These are phyloP conservation scores for Autographa pulchrina DNA, from an alignment of 2,888 invertebrate genomes.

Conservation along the genomic window DNA sequence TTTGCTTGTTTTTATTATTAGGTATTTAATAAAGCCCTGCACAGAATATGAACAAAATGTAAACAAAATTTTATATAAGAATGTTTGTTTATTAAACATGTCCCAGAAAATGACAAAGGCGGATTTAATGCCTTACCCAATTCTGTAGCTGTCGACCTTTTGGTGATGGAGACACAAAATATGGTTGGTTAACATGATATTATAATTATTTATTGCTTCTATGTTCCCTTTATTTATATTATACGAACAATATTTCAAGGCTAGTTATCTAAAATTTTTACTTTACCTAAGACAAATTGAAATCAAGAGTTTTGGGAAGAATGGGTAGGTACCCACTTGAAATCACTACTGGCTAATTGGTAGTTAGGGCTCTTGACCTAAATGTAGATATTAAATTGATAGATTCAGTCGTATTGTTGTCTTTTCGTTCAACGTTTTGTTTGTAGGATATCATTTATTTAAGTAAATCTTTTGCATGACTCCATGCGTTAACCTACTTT, in stretches of 20 bases:
- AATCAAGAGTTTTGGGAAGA: neutral
- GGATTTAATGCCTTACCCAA: neutral
- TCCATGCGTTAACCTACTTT: too few species aligned
- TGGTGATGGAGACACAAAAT: neutral
- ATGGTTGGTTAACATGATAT: constrained; percentile 2
- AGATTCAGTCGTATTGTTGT: neutral
- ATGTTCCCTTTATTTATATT: neutral
- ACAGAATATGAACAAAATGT: neutral
- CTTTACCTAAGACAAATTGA: neutral
- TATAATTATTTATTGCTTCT: constrained; percentile 2
- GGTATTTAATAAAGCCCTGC: neutral
- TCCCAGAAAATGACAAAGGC: neutral
- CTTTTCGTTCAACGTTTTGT: too few species aligned
- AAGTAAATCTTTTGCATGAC: too few species aligned
- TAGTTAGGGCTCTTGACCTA: neutral
- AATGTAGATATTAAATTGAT: neutral
- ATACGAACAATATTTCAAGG: neutral
- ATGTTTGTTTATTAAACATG: neutral
- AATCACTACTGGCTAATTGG: neutral
- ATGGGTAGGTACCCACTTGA: neutral
- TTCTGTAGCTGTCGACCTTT: neutral
- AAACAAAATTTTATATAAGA: neutral
- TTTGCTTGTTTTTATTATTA: neutral
- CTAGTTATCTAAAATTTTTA: neutral
- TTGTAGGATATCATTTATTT: too few species aligned